Base-by-base conservation (phyloP, 2,113 vertebrate genomes). In the Forbesichthys papilliferus region DNA sequence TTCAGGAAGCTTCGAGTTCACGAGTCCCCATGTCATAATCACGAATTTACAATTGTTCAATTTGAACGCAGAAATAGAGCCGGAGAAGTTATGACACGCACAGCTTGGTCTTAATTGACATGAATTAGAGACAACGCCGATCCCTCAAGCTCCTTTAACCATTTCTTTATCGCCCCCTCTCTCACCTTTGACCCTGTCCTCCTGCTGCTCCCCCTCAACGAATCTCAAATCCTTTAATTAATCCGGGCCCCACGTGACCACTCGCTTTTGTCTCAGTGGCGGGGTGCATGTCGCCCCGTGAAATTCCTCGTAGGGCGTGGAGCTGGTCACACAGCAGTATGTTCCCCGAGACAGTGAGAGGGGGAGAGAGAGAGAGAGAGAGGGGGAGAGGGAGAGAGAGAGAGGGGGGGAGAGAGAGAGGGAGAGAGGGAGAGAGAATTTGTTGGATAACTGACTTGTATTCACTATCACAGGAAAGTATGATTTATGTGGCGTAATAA, bases 211-310 rank as follows among this genome's bases (percentile, higher is more conserved):
- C 73, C 47, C 79, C 66, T 73, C 52, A 48, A 68, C 55, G 5
- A 75, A 62, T 16, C 57, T 57, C 61, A 84, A 87, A 87, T 86
- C 84, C 87, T 86, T 86, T 89, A 90, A 90, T 86, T 89, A 90
- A 90, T 90, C 87, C 75, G 2, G 49, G 70, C 73, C 73, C 52
- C 69, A 74, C 69, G 13, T 82, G 87, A 89, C 87, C 89, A 81
- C 75, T 81, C 75, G 68, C 69, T 76, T 86, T 86, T 76, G 83
- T 88, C 53, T 57, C 10, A 4, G 36, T 64, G 34, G 46, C 1
- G 27, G 84, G 64, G 85, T 78, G 84, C 89, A 85, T 85, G 89
- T 88, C 62, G 62, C 82, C 83, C 83, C 71, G 62, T 88, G 83
- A 83, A 87, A 90, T 86, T 57, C 48, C 72, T 61, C 42, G 14